Evolutionary conservation across 2,888 invertebrate species (phyloP), one percentile per base, ranked within the genome.

Genomic region (Oxystoma pomonae): DNA sequence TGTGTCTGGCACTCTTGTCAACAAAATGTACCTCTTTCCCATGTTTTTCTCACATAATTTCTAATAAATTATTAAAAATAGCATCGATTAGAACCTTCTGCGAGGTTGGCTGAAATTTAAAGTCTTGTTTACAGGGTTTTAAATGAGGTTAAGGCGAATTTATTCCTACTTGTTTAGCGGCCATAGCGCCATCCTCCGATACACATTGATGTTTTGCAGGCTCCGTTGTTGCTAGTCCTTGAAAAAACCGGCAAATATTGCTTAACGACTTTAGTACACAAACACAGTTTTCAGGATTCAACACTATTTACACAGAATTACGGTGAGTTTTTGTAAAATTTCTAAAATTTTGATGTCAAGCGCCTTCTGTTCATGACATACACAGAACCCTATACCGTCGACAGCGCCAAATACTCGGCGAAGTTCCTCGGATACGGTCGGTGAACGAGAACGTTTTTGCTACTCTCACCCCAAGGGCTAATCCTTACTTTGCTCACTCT

Each of bases 391-490:
- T 67, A 67, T 61, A 64, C 68, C 65, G 67, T 69, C 71, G 70
- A 70, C 72, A 69, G 67, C 68, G 70, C 70, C 71, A 70, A 68
- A 67, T 83, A 3, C 82, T 83, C 82, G 81, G 69, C 82, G 81
- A 61, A 62, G 56, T 59, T 59, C 53, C 56, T 53, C 60, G 59
- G 50, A 59, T 52, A 84, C 83, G 84, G 84, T 83, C 83, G 83
- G 63, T 61, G 56, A 21, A 61, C 70, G 70, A 65, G 68, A 67
- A 62, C 61, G 64, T 82, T 81, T 62, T 82, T 62, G 66, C 82
- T 84, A 85, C 84, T 84, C 86, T 85, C 85, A 82, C 82, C n/a
- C 82, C 82, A 72, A 82, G 65, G 74, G 75, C 67, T 63, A 58
- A 67, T 57, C 68, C 68, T 69, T 72, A 71, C 71, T 69, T 67